These are phyloP conservation scores for Formica selysi DNA, from an alignment of 1,140 invertebrate genomes.

Conservation along the genomic window DNA sequence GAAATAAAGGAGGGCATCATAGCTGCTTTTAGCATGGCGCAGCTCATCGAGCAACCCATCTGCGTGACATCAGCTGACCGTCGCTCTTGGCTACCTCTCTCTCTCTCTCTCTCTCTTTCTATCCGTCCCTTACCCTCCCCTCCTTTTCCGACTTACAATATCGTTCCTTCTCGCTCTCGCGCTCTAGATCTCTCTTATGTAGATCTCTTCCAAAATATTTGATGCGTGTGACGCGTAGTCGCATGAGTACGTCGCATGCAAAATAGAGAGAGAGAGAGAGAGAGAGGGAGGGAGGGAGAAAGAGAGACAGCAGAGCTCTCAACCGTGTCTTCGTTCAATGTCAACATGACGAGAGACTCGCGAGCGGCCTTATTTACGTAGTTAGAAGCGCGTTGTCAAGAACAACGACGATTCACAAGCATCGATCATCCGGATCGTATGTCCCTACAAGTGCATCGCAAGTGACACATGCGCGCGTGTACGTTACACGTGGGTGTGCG, in stretches of 20 bases:
- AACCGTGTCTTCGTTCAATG: slow-evolving; percentile 20
- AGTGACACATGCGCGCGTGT: not conserved
- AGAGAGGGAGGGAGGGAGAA: not conserved
- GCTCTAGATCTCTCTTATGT: slow-evolving; percentile 6
- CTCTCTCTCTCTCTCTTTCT: not conserved
- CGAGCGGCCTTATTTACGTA: not conserved
- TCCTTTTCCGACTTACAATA: no score
- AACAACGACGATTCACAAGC: not conserved
- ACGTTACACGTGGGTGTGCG: slow-evolving; percentile 38
- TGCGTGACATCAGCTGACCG: slow-evolving; percentile 82
- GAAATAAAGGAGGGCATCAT: slow-evolving; percentile 70
- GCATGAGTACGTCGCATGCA: not conserved
- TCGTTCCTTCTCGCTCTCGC: not conserved
- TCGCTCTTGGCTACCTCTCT: slow-evolving; percentile 70
- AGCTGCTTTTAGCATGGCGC: slow-evolving; percentile 78
- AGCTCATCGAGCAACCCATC: slow-evolving; percentile 55
- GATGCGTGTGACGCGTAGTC: not conserved
- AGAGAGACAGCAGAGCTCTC: not conserved
- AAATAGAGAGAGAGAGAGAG: not conserved
- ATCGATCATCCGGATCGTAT: slow-evolving; percentile 15
- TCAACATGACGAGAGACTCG: not conserved
- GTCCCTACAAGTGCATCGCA: not conserved
- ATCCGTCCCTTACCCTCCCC: not conserved
- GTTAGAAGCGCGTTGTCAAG: not conserved
- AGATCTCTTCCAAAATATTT: slow-evolving; percentile 23